Percentiles rank a stretch among this genome's conserved stretches.
Conservation (phyloP, 2,797 vertebrate species). For the Lithobates sylvaticus region DNA sequence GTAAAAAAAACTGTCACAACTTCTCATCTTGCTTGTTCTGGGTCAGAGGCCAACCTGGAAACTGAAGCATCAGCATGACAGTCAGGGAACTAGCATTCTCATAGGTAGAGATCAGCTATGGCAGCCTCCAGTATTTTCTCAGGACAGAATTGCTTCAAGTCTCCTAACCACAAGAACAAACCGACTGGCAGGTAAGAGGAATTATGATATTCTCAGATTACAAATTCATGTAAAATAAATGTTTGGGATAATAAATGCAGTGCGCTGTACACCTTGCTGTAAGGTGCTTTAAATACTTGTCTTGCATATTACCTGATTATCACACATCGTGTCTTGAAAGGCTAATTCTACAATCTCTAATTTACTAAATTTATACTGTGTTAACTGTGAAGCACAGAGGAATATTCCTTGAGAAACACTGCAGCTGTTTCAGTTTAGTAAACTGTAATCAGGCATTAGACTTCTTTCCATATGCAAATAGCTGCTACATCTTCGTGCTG, state of each 20-base stretch:
- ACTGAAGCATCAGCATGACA: neutral
- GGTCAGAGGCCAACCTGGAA: neutral
- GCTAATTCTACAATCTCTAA: slow-evolving; percentile 1
- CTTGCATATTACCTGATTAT: slow-evolving; percentile 23
- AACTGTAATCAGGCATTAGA: slow-evolving; percentile 44
- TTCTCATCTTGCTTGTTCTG: neutral
- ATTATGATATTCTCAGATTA: neutral
- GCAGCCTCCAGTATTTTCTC: no score
- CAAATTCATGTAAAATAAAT: neutral
- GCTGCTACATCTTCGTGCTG: slow-evolving; percentile 16
- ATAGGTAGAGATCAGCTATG: neutral
- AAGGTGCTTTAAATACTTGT: slow-evolving; percentile 9
- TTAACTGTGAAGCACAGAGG: neutral
- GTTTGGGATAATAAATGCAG: neutral
- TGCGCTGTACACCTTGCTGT: neutral
- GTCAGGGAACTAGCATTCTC: no score
- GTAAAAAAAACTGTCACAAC: no score
- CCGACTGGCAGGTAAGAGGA: neutral
- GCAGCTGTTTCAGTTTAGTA: slow-evolving; percentile 31
- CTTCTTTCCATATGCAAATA: slow-evolving; percentile 44
- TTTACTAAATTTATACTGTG: neutral
- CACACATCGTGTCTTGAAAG: neutral
- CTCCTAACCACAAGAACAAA: neutral
- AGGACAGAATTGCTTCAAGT: neutral
- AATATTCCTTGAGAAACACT: slow-evolving; percentile 14